phyloP scores from a whole-genome alignment of 2,888 invertebrate species.

The Tipula confusa region DNA sequence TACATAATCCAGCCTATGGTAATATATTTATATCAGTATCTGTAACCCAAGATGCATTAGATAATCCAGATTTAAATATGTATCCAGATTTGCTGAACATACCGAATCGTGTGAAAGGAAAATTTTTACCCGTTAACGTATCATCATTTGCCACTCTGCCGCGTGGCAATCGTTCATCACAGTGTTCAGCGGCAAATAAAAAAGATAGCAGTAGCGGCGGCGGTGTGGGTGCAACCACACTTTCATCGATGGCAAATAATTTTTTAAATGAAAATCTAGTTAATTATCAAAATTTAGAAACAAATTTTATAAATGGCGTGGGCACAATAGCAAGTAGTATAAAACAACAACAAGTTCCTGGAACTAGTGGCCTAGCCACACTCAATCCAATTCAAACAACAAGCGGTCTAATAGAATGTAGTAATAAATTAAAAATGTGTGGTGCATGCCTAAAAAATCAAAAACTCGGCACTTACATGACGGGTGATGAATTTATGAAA shows the following conservation, averaged over 20 bases:
- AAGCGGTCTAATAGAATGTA: neutral
- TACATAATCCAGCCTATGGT: constrained; percentile 48
- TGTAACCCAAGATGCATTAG: constrained; percentile 64
- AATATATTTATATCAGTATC: constrained; percentile 84
- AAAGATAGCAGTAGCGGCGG: neutral
- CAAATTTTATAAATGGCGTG: constrained; percentile 39
- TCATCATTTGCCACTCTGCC: constrained; percentile 52
- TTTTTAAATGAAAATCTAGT: constrained; percentile 50
- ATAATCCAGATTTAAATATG: constrained; percentile 59
- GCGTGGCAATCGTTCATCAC: constrained; percentile 48
- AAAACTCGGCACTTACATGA: neutral
- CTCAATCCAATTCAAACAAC: neutral
- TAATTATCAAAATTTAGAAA: constrained; percentile 48
- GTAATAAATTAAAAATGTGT: constrained; percentile 30
- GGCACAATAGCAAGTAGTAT: constrained; percentile 13
- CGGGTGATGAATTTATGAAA: constrained; percentile 41
- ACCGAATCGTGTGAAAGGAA: constrained; percentile 54
- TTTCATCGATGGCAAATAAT: constrained; percentile 39
- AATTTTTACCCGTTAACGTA: constrained; percentile 44
- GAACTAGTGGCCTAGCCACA: neutral
- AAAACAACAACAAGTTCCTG: neutral
- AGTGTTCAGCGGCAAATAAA: constrained; percentile 44
- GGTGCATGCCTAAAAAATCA: constrained; percentile 34
- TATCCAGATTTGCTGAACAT: constrained; percentile 78
- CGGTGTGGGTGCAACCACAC: constrained; percentile 33